A percentile compares a stretch with the other conserved stretches of the same genome.
These are phyloP conservation scores for Geodia barretti DNA, from an alignment of 37 sponge, comb jelly and placozoan species.

Conservation along the genomic window DNA sequence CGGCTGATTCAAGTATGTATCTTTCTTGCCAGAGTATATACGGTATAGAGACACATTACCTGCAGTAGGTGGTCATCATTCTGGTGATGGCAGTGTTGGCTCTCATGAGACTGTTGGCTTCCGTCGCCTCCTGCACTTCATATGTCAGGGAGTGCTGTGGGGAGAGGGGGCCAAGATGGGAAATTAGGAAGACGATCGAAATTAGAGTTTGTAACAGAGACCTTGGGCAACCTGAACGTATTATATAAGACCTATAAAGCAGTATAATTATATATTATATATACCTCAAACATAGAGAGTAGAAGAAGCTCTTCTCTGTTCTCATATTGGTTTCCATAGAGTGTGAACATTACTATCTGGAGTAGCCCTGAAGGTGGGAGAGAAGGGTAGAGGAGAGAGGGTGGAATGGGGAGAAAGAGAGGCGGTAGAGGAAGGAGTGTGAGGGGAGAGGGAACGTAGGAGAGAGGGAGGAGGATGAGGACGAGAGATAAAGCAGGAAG, in stretches of 20 bases:
- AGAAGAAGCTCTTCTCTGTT: constrained; percentile 88
- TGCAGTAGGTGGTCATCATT: constrained; percentile 96
- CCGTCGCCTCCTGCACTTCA: constrained; percentile 86
- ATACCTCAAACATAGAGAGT: constrained; percentile 91
- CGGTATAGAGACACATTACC: too few relatives aligned
- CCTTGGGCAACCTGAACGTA: too few relatives aligned
- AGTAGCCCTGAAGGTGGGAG: constrained; percentile 58
- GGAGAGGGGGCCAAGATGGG: too few relatives aligned
- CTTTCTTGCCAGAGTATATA: too few relatives aligned
- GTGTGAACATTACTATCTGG: constrained; percentile 88
- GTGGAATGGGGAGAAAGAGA: too few relatives aligned
- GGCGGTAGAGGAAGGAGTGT: background rate
- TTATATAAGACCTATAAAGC: too few relatives aligned
- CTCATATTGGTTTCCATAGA: constrained; percentile 94
- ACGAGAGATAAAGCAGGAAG: background rate
- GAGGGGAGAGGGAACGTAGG: constrained; percentile 4
- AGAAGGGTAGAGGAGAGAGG: too few relatives aligned
- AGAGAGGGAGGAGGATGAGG: background rate
- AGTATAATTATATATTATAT: background rate
- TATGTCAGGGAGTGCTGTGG: constrained; percentile 75
- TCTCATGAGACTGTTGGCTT: constrained; percentile 85
- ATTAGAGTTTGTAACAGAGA: too few relatives aligned
- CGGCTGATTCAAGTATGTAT: too few relatives aligned
- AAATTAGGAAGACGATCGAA: too few relatives aligned
- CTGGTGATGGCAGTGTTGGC: constrained; percentile 94